phyloP scores from a whole-genome alignment of 2,797 vertebrate species.

The Poecilia gillii region DNA sequence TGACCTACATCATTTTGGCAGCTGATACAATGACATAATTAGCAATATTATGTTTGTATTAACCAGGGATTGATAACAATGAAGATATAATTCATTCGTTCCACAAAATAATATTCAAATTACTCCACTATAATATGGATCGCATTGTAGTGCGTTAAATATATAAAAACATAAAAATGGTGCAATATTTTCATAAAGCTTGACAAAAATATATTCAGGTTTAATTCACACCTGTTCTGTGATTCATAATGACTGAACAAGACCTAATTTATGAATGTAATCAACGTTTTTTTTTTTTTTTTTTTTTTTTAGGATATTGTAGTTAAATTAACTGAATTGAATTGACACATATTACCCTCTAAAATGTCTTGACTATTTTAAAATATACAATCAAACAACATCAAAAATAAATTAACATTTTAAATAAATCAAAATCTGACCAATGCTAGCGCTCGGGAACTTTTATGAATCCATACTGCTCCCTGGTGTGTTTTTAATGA shows the following conservation, averaged over 20 bases:
- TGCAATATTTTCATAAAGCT: neutral
- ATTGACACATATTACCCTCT: neutral
- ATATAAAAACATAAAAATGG: neutral
- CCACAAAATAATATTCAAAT: neutral
- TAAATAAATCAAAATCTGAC: neutral
- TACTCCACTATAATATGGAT: too few relatives aligned
- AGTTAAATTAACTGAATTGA: neutral
- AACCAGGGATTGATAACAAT: neutral
- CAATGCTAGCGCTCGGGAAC: neutral
- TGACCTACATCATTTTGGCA: constrained; percentile 70
- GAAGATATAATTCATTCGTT: neutral
- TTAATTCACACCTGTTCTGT: neutral
- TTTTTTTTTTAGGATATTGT: too few relatives aligned
- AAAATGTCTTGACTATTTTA: neutral
- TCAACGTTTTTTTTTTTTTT: neutral
- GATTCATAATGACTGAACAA: neutral
- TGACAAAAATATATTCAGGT: neutral
- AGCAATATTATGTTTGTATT: constrained; percentile 3
- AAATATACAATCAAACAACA: neutral
- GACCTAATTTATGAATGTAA: neutral
- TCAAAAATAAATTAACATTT: neutral
- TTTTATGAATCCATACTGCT: constrained; percentile 56
- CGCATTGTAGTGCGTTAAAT: neutral
- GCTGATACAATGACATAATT: constrained; percentile 43
- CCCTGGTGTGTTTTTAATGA: constrained; percentile 59